Conservation (phyloP, 2,888 invertebrate genomes). For the Dioctria linearis region DNA sequence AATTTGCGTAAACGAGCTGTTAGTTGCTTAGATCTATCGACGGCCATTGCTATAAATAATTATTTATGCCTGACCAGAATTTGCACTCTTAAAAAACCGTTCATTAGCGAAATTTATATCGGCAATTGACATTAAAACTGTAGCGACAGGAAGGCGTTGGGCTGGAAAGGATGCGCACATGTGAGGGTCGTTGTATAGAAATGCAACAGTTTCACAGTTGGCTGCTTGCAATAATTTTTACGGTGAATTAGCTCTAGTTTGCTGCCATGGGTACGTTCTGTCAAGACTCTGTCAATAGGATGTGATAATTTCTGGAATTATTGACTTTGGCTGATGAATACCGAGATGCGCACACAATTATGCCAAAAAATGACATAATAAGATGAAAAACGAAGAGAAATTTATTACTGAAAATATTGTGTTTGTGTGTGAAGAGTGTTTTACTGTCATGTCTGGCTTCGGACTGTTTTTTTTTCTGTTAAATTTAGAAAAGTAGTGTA, state of each 20-base stretch:
- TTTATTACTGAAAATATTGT: too few species aligned
- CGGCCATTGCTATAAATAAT: not conserved
- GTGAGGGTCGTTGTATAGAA: not conserved
- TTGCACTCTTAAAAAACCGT: constrained; percentile 4
- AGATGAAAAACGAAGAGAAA: too few species aligned
- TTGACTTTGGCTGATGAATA: not conserved
- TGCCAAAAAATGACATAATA: too few species aligned
- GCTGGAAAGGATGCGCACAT: not conserved
- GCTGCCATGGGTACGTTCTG: not conserved
- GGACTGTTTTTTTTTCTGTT: too few species aligned
- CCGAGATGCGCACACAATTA: too few species aligned
- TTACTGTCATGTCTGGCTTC: too few species aligned
- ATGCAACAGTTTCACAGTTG: not conserved
- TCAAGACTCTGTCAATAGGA: not conserved
- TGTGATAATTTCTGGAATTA: not conserved
- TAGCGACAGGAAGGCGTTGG: not conserved
- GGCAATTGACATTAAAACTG: not conserved
- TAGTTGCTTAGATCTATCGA: not conserved
- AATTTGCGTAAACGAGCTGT: not conserved
- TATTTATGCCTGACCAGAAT: not conserved
- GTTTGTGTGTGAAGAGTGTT: too few species aligned
- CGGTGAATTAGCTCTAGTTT: not conserved
- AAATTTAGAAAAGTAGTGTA: too few species aligned
- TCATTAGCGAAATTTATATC: constrained; percentile 1
- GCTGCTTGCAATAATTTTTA: not conserved